These are phyloP conservation scores for Tachysurus vachellii DNA, from an alignment of 2,113 vertebrate genomes.

Conservation along the genomic window DNA sequence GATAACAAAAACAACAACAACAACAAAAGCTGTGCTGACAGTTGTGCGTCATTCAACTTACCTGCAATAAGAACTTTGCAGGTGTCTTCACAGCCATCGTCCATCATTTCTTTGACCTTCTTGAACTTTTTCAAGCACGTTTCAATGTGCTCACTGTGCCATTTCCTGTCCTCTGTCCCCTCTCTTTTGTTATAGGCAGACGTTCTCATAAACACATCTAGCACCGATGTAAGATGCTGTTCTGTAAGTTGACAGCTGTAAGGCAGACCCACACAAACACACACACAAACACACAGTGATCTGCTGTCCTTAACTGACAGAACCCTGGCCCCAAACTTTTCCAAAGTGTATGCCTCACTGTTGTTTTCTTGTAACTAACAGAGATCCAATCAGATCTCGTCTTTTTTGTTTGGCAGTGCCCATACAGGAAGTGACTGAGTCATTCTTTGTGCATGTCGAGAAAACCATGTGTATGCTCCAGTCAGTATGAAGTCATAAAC, in stretches of 20 bases:
- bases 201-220: neutral
- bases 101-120: constrained; percentile 57
- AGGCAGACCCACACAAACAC: neutral
- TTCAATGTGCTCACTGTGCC: constrained; percentile 34
- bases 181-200: neutral
- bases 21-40: neutral
- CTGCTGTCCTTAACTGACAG: neutral
- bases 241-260: neutral
- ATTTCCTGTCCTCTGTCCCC: constrained; percentile 45
- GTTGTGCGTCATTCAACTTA: constrained; percentile 51
- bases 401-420: constrained; percentile 41
- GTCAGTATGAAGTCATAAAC: neutral
- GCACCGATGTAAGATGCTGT: neutral
- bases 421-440: constrained; percentile 58
- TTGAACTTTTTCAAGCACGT: constrained; percentile 46
- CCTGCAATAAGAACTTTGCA: constrained; percentile 55
- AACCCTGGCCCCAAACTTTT: constrained; percentile 11
- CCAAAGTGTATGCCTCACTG: constrained; percentile 48
- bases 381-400: constrained; percentile 59
- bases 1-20: neutral
- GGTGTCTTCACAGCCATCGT: constrained; percentile 46
- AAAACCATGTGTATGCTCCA: neutral
- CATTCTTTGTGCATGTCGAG: neutral
- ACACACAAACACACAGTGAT: neutral
- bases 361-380: constrained; percentile 58